phyloP scores from a whole-genome alignment of 2,113 vertebrate genomes.

The Sinocyclocheilus maitianheensis region DNA sequence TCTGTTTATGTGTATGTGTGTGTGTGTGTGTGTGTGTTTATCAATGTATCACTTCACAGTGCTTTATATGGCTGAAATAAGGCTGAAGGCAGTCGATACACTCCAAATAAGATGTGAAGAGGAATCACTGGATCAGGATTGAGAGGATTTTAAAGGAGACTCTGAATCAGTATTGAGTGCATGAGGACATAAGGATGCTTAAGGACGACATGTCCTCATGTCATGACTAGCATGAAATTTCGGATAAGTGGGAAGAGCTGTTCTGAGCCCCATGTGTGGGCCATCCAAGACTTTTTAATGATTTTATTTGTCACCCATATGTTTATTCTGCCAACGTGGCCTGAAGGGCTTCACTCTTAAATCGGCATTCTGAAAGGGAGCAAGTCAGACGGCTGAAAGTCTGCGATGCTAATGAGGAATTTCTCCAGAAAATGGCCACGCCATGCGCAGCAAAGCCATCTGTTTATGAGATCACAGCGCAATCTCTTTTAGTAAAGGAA shows the following conservation, averaged over 20 bases:
- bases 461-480: conserved; percentile 23
- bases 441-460: conserved; percentile 41
- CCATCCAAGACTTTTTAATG: conserved; percentile 22
- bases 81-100: conserved; percentile 17
- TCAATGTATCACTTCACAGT: conserved; percentile 8
- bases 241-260: neutral
- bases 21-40: conserved; percentile 38
- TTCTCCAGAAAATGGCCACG: conserved; percentile 39
- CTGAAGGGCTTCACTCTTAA: conserved; percentile 34
- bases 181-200: conserved; percentile 9
- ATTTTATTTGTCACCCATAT: conserved; percentile 36
- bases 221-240: conserved; percentile 32
- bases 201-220: conserved; percentile 33
- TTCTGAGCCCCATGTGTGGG: neutral
- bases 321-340: conserved; percentile 28
- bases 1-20: conserved; percentile 14
- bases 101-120: conserved; percentile 19
- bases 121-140: conserved; percentile 16
- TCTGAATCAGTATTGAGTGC: neutral
- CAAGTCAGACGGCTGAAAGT: neutral
- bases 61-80: neutral
- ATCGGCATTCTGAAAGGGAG: neutral
- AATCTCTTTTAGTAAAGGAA: conserved; percentile 12
- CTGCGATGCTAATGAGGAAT: conserved; percentile 20
- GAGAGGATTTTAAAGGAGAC: conserved; percentile 21